Base-by-base conservation (phyloP, 2,113 vertebrate genomes). In the Hypanus sabinus region DNA sequence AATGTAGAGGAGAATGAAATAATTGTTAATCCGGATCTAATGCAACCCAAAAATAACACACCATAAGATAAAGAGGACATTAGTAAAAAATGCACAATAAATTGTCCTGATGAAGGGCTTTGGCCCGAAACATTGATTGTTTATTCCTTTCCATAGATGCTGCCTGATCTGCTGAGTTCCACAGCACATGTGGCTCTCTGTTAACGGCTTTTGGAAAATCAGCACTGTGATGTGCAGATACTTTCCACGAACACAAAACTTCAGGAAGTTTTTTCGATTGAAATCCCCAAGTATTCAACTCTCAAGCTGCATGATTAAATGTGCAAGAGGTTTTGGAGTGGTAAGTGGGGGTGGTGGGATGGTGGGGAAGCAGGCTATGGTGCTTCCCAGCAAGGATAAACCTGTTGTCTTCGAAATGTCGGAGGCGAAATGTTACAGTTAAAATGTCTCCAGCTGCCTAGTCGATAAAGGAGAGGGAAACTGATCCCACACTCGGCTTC, bases 391-490 rank as follows among this genome's bases (percentile, higher is more conserved):
- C 91, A 46, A 93, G 38, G 70, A 38, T 5, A 24, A 46, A 93
- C 36, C 91, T 46, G 36, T 46, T 46, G 91, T 73, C 27, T 71
- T 30, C 38, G 38, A 9, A 73, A 93, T 20, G 5, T 73, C 27
- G 4, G 0, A 10, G 38, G 70, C 91, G 73, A 70, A 92, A 75
- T 93, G 91, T 71, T 93, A 73, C 68, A 93, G 91, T 73, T 73
- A 93, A 93, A 73, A 93, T 93, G 70, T 24, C 73, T 55, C 91
- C 91, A 93, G 91, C 71, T 93, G 91, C 91, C 68, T 73, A 73
- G 70, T 6, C 38, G 70, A 30, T 68, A n/a, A 93, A 55, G 68
- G 71, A 46, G 38, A 93, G 91, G 62, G 3, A 93, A 93, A 73
- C 68, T 55, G 91, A 93, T 93, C 91, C 38, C 38, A 24, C 16